Evolutionary conservation across 1,140 invertebrate genomes (phyloP).

Genomic region (Lasioglossum baleicum): DNA sequence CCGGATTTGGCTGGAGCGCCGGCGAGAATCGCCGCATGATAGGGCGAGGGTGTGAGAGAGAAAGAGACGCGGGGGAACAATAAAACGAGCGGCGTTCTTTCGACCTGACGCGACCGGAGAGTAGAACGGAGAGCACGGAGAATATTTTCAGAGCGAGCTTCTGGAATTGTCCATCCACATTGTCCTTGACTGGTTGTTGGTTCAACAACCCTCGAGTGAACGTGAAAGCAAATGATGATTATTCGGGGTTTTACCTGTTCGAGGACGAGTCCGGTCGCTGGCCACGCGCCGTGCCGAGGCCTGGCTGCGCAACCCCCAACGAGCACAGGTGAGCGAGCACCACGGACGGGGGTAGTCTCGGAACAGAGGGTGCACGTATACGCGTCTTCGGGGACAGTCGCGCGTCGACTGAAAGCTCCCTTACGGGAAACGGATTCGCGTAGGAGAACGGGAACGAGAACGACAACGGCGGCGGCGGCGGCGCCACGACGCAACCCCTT

Average conservation of each 20-base stretch:
- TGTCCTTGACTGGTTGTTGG: not conserved
- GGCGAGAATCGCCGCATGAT: conserved; percentile 45
- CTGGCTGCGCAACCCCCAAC: not conserved
- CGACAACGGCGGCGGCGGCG: conserved; percentile 48
- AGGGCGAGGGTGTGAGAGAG: conserved; percentile 44
- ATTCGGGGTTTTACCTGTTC: conserved; percentile 22
- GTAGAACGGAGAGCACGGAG: too few species aligned
- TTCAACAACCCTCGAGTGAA: too few species aligned
- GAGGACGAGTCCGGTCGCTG: conserved; percentile 25
- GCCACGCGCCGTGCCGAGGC: not conserved
- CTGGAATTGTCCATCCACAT: conserved; percentile 24
- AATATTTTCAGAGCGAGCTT: too few species aligned
- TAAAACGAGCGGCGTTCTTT: conserved; percentile 30
- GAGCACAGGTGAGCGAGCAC: not conserved
- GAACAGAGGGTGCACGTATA: conserved; percentile 25
- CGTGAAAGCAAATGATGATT: too few species aligned
- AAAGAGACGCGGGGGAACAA: not conserved
- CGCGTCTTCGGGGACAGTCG: conserved; percentile 48
- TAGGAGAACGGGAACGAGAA: conserved; percentile 37
- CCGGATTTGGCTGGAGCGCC: conserved; percentile 31
- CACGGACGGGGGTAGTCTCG: not conserved
- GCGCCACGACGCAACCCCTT: conserved; percentile 65
- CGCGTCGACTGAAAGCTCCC: conserved; percentile 69
- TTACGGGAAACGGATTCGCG: conserved; percentile 53
- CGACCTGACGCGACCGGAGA: not conserved